Evolutionary conservation across 2,888 invertebrate species (phyloP), one percentile per base, ranked within the genome.

Genomic region (Amphipoea oculea): DNA sequence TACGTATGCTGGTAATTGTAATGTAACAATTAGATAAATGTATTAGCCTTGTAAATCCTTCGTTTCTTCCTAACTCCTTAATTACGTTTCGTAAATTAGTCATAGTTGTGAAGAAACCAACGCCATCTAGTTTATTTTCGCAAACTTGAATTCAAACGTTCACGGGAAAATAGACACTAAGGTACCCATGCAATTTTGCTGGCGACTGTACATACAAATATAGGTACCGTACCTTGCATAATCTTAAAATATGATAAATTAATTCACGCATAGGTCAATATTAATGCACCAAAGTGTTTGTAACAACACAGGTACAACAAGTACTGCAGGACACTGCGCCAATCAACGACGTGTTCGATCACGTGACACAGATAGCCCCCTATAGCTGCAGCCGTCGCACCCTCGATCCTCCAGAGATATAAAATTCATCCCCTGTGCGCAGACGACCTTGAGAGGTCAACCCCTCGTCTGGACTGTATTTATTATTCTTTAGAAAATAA

Each of bases 341-440:
- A 80, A 80, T 68, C 60, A 73, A 14, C 45, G 42, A 14, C 7
- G 17, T 14, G n/a, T 73, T 67, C 51, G 23, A 79, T 68, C 79
- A 73, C 79, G 79, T 79, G 79, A 62, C 4, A 11, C 0, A 40
- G n/a, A 23, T 20, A 57, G 11, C n/a, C 14, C 20, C 77, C 45
- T 42, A 29, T 40, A 9, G 14, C 4, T 14, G 36, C 54, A 23
- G 51, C 70, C 36, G 40, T 23, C 40, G 12, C 40, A 60, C 65
- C 29, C 60, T 40, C 45, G 1, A 14, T 17, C 23, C 65, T 23
- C 57, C 48, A 78, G 45, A 54, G 65, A 71, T 79, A 65, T 40
- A 23, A 66, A 66, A 51, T 78, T 60, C 57, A 60, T 51, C 65
- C 54, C 51, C 17, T 68, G n/a, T 42, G 79, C 79, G 79, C 79